phyloP scores from a whole-genome alignment of 2,888 invertebrate genomes.

The Zeuzera pyrina region DNA sequence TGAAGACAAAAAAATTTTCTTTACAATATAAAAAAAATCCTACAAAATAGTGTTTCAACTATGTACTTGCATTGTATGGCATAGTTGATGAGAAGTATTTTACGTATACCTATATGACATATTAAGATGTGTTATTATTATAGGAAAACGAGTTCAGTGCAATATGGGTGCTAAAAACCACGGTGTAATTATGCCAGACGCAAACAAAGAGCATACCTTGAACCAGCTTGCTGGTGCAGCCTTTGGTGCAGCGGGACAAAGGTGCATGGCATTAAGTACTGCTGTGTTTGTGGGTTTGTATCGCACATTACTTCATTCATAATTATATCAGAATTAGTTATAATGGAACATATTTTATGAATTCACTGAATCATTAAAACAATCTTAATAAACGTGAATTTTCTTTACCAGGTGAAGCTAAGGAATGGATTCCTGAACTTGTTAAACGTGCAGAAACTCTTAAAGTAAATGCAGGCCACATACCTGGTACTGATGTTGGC shows the following conservation, averaged over 20 bases:
- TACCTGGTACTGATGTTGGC: slow-evolving; percentile 86
- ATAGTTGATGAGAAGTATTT: too few species aligned
- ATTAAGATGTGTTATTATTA: background rate
- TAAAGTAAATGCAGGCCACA: slow-evolving; percentile 92
- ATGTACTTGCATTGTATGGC: too few species aligned
- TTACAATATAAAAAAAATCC: too few species aligned
- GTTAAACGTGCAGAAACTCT: slow-evolving; percentile 84
- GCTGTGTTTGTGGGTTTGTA: slow-evolving; percentile 87
- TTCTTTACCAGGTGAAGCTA: slow-evolving; percentile 77
- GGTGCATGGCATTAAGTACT: slow-evolving; percentile 99
- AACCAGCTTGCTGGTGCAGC: slow-evolving; percentile 95
- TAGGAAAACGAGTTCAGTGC: slow-evolving; percentile 91
- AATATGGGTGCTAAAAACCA: slow-evolving; percentile 99
- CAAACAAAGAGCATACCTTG: slow-evolving; percentile 96
- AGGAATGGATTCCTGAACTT: slow-evolving; percentile 95
- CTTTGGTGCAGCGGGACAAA: slow-evolving; percentile 98
- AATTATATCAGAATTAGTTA: too few species aligned
- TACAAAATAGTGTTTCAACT: too few species aligned
- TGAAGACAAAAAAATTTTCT: too few species aligned
- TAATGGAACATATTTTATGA: too few species aligned
- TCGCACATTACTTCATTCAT: too few species aligned
- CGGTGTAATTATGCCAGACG: slow-evolving; percentile 96
- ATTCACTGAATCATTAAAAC: too few species aligned
- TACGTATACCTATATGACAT: too few species aligned
- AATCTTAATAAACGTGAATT: background rate